A percentile compares a stretch with the other conserved stretches of the same genome.
Evolutionary conservation across 37 sponge, comb jelly and placozoan genomes (phyloP).

Genomic region (Spongilla lacustris): DNA sequence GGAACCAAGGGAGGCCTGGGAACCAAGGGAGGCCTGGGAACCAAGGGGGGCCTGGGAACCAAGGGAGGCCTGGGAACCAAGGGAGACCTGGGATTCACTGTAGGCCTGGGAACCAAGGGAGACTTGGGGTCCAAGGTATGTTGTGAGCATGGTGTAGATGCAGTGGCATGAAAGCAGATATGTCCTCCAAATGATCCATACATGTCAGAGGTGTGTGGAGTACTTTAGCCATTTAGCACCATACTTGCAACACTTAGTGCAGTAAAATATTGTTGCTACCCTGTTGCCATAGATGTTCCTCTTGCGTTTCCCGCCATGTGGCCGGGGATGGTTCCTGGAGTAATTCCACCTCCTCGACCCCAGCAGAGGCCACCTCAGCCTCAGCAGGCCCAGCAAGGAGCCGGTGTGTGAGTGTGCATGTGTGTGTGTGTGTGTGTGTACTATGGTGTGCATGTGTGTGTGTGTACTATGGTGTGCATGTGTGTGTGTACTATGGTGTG

Average conservation of each 20-base stretch:
- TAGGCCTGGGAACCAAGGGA: not conserved
- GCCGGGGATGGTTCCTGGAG: slow-evolving; percentile 17
- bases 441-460: not conserved
- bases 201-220: too few species aligned
- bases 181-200: too few species aligned
- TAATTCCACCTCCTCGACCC: slow-evolving; percentile 8
- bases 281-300: slow-evolving; percentile 33
- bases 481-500: not conserved
- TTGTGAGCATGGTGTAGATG: too few species aligned
- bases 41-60: not conserved
- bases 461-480: not conserved
- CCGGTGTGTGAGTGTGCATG: not conserved
- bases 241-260: not conserved
- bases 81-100: not conserved
- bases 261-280: too few species aligned
- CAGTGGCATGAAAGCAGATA: too few species aligned
- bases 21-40: not conserved
- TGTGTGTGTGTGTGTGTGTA: not conserved
- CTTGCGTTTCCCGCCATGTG: slow-evolving; percentile 22
- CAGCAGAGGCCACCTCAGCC: not conserved
- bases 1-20: too few species aligned
- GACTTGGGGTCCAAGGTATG: not conserved
- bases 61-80: not conserved
- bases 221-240: not conserved
- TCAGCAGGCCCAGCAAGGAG: not conserved